These are phyloP conservation scores for Psittacara wagleri DNA, from an alignment of 2,113 vertebrate species.

Conservation along the genomic window DNA sequence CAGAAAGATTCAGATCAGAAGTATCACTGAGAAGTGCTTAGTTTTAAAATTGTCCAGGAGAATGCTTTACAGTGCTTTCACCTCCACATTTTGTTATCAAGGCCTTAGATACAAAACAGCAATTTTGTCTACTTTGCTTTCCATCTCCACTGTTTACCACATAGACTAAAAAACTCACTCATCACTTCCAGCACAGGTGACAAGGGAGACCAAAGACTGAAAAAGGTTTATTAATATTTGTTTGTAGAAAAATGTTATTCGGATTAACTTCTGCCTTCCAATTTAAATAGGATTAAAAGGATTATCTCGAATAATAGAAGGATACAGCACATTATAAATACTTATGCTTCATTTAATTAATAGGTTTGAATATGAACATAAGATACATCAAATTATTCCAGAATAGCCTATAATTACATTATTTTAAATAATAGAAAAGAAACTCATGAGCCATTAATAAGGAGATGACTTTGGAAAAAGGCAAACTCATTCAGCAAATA, in stretches of 20 bases:
- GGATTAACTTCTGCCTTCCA: conserved; percentile 72
- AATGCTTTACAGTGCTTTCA: not conserved
- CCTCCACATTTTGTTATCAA: not conserved
- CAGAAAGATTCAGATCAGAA: not conserved
- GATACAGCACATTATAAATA: conserved; percentile 68
- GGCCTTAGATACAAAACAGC: not conserved
- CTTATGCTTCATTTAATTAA: conserved; percentile 73
- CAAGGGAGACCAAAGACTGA: conserved; percentile 61
- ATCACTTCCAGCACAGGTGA: conserved; percentile 50
- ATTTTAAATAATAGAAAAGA: conserved; percentile 71
- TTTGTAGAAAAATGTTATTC: conserved; percentile 69
- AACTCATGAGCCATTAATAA: conserved; percentile 73
- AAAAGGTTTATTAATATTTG: conserved; percentile 72
- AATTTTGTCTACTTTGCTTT: conserved; percentile 32
- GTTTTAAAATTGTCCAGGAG: not conserved
- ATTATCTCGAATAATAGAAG: conserved; percentile 74
- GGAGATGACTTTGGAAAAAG: conserved; percentile 70
- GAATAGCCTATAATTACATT: conserved; percentile 69
- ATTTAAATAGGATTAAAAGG: conserved; percentile 78
- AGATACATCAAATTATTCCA: conserved; percentile 74
- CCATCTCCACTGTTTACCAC: conserved; percentile 10
- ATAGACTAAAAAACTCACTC: conserved; percentile 26
- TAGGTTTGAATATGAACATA: conserved; percentile 72
- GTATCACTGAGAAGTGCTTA: not conserved
- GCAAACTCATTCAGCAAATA: conserved; percentile 67